These are phyloP conservation scores for Cremastinae sp. DNA, from an alignment of 2,888 invertebrate genomes.

Conservation along the genomic window DNA sequence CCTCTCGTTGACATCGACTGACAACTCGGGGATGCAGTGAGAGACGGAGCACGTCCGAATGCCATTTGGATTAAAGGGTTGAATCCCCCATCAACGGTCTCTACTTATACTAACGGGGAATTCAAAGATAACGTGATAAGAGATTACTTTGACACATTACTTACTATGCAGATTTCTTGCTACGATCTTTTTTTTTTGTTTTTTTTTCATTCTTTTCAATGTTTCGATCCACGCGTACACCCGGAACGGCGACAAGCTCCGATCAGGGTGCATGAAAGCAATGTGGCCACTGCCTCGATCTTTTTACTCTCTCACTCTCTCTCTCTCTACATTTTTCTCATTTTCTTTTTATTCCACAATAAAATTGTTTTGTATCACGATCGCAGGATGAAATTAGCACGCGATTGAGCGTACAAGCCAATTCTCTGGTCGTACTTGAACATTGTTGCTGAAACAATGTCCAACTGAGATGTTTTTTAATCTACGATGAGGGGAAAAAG, in stretches of 20 bases:
- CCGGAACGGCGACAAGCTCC: constrained; percentile 13
- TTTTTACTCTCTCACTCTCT: too few species aligned
- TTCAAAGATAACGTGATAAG: constrained; percentile 79
- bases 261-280: constrained; percentile 42
- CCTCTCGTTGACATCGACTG: constrained; percentile 77
- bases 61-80: constrained; percentile 80
- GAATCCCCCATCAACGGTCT: constrained; percentile 79
- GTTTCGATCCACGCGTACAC: constrained; percentile 16
- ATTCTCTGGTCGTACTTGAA: constrained; percentile 44
- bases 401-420: constrained; percentile 35
- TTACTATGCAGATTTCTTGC: constrained; percentile 59
- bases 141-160: constrained; percentile 65
- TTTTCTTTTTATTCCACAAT: not conserved
- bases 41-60: constrained; percentile 78
- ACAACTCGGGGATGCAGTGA: constrained; percentile 77
- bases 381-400: constrained; percentile 36
- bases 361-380: constrained; percentile 22
- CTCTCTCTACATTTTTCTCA: constrained; percentile 5
- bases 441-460: constrained; percentile 77
- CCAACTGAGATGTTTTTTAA: constrained; percentile 69
- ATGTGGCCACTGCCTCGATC: constrained; percentile 46
- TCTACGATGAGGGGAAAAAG: constrained; percentile 81
- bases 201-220: constrained; percentile 30
- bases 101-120: constrained; percentile 81
- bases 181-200: constrained; percentile 53